A percentile compares a stretch with the other conserved stretches of the same genome.
These are phyloP conservation scores for Serripes groenlandicus DNA, from an alignment of 2,888 invertebrate genomes.

Conservation along the genomic window DNA sequence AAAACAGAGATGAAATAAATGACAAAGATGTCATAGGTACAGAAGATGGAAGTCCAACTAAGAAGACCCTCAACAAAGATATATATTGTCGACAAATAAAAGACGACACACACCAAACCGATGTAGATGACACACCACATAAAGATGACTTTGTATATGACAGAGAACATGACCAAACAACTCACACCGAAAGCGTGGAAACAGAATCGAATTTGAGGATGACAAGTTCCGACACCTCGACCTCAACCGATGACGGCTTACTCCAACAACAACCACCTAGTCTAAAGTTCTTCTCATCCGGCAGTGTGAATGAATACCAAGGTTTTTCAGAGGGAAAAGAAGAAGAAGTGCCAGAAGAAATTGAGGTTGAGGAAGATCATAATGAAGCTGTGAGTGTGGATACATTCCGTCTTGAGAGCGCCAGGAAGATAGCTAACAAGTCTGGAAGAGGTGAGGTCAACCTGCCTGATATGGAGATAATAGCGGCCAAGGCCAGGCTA, in stretches of 20 bases:
- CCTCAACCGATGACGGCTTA: background rate
- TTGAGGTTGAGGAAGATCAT: background rate
- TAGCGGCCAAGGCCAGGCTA: constrained; percentile 1
- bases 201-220: background rate
- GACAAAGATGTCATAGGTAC: too few species aligned
- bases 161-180: background rate
- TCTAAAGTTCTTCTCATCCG: background rate
- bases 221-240: background rate
- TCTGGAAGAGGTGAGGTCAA: background rate
- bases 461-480: background rate
- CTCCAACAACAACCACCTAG: background rate
- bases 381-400: background rate
- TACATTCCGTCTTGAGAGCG: background rate
- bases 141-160: too few species aligned
- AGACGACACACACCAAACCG: too few species aligned
- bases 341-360: constrained; percentile 1
- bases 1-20: too few species aligned
- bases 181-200: background rate
- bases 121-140: too few species aligned
- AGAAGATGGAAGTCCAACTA: too few species aligned
- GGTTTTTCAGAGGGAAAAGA: background rate
- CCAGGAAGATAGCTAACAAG: background rate
- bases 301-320: background rate
- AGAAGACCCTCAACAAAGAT: too few species aligned
- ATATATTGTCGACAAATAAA: too few species aligned